Percentiles rank a stretch among this genome's conserved stretches.
phyloP scores from a whole-genome alignment of 1,140 invertebrate species.

The Ceratoteleas bidentatus region DNA sequence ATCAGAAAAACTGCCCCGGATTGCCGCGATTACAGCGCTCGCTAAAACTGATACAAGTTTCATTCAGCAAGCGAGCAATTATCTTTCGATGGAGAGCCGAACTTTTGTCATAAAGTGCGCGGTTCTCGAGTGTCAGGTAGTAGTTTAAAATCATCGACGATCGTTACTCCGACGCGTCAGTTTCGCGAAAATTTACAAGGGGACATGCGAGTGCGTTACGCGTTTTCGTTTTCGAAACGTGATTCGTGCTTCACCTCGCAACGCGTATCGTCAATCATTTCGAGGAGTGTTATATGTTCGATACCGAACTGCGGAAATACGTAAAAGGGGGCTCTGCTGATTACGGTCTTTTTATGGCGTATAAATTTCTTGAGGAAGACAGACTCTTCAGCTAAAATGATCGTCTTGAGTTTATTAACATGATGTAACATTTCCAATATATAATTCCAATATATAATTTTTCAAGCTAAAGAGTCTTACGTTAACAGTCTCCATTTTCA shows the following conservation, averaged over 20 bases:
- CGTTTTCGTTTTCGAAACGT: slow-evolving; percentile 38
- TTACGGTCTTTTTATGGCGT: too few relatives aligned
- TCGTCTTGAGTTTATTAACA: too few relatives aligned
- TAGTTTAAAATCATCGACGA: slow-evolving; percentile 14
- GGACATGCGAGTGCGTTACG: slow-evolving; percentile 41
- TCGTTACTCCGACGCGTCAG: slow-evolving; percentile 25
- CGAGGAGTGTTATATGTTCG: slow-evolving; percentile 27
- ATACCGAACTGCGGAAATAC: neutral
- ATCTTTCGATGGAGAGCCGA: slow-evolving; percentile 3
- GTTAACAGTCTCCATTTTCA: too few relatives aligned
- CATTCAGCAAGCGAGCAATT: slow-evolving; percentile 3
- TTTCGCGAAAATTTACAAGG: slow-evolving; percentile 51
- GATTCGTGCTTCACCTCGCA: slow-evolving; percentile 28
- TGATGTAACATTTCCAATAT: too few relatives aligned
- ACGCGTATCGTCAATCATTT: slow-evolving; percentile 45
- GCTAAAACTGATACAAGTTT: slow-evolving; percentile 2
- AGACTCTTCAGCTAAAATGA: too few relatives aligned
- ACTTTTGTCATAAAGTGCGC: slow-evolving; percentile 16
- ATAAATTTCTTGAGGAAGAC: too few relatives aligned
- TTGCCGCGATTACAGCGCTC: slow-evolving; percentile 2
- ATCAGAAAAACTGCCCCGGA: slow-evolving; percentile 5
- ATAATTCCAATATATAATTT: too few relatives aligned
- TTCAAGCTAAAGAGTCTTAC: too few relatives aligned
- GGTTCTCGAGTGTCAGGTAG: slow-evolving; percentile 14
- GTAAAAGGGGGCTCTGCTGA: too few relatives aligned